Evolutionary conservation across 2,113 vertebrate genomes (phyloP).

Genomic region (Daubentonia madagascariensis): DNA sequence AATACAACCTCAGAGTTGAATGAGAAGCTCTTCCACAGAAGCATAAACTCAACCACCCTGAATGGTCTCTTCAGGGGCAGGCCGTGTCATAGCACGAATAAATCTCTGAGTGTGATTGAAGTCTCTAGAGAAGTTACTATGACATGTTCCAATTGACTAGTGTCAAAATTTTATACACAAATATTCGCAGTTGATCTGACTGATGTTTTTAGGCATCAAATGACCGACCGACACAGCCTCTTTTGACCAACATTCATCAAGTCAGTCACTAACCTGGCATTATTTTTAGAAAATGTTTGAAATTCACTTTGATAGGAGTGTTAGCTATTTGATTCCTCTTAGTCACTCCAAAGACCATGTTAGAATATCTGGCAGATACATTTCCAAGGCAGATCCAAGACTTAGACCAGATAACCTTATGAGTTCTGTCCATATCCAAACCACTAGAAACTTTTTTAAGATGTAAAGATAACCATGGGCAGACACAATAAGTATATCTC

Average conservation of each 20-base stretch:
- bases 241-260: conserved; percentile 21
- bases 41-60: neutral
- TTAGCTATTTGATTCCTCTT: conserved; percentile 6
- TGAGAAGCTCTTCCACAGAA: neutral
- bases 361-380: neutral
- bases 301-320: neutral
- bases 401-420: neutral
- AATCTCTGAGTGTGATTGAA: neutral
- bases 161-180: neutral
- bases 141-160: neutral
- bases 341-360: neutral
- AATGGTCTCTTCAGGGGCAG: neutral
- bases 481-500: neutral
- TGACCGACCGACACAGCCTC: neutral
- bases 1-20: neutral
- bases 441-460: neutral
- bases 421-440: neutral
- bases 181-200: neutral
- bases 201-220: neutral
- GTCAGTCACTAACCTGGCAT: neutral
- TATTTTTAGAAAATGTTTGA: neutral
- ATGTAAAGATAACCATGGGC: neutral
- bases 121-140: neutral
- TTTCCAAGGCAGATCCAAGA: neutral
- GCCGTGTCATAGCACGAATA: neutral